phyloP scores from a whole-genome alignment of 1,140 invertebrate species.

The Goniozus legneri region DNA sequence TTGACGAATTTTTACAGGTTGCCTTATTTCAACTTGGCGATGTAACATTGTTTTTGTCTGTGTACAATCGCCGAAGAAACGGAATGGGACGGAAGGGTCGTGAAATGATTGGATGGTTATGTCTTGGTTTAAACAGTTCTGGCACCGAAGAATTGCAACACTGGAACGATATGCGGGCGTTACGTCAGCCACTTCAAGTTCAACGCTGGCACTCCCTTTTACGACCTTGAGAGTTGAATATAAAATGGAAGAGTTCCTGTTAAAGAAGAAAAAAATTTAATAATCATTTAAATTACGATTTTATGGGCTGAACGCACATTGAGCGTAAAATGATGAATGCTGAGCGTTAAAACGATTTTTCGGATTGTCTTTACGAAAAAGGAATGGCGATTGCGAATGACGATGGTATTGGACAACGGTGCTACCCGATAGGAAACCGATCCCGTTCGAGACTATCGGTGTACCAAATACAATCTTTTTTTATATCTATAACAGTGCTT shows the following conservation, averaged over 20 bases:
- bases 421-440: too few species aligned
- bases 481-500: too few species aligned
- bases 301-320: too few species aligned
- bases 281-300: too few species aligned
- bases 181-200: slow-evolving; percentile 45
- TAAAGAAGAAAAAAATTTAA: too few species aligned
- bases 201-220: slow-evolving; percentile 52
- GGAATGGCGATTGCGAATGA: too few species aligned
- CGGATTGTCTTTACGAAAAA: too few species aligned
- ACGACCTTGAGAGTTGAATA: slow-evolving; percentile 39
- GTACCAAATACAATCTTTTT: slow-evolving; percentile 34
- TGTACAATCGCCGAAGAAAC: slow-evolving; percentile 83
- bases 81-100: slow-evolving; percentile 78
- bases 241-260: slow-evolving; percentile 19
- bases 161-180: slow-evolving; percentile 85
- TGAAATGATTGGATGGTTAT: slow-evolving; percentile 96
- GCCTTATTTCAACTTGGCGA: slow-evolving; percentile 93
- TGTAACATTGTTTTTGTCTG: slow-evolving; percentile 89
- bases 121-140: slow-evolving; percentile 84
- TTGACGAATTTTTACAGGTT: slow-evolving; percentile 59
- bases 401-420: too few species aligned
- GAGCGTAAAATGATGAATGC: too few species aligned
- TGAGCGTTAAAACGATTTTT: too few species aligned
- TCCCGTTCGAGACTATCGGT: slow-evolving; percentile 28
- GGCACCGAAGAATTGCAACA: slow-evolving; percentile 89